Conservation (phyloP, 2,113 vertebrate species). For the Isurus oxyrinchus region DNA sequence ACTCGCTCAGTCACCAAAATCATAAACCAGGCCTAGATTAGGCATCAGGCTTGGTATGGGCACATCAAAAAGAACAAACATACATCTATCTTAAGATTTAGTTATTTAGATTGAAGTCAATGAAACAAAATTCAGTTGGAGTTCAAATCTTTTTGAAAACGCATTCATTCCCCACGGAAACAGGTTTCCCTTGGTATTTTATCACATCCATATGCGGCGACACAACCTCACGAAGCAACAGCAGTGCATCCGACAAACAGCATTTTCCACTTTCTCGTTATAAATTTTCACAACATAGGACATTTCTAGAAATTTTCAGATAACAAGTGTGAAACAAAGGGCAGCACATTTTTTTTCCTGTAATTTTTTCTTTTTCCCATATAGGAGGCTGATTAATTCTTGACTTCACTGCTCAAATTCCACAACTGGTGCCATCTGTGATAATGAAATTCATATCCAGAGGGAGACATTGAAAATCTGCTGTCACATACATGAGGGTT, state of each 20-base stretch:
- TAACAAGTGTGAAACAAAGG: not conserved
- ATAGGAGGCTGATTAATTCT: not conserved
- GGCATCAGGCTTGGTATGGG: not conserved
- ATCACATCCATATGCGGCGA: not conserved
- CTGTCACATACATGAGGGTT: not conserved
- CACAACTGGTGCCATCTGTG: not conserved
- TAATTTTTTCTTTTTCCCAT: not conserved
- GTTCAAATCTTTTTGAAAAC: not conserved
- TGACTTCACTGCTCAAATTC: not conserved
- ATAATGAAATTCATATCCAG: not conserved
- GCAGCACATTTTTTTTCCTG: not conserved
- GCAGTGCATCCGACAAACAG: not conserved
- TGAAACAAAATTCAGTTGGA: not conserved
- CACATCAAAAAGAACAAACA: not conserved
- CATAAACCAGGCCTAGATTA: not conserved
- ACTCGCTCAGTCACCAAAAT: not conserved
- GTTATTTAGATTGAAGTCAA: not conserved
- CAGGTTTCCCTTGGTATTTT: not conserved
- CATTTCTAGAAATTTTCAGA: not conserved
- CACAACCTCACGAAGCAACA: not conserved
- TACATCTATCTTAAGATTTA: not conserved
- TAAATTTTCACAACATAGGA: not conserved
- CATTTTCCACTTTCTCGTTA: not conserved
- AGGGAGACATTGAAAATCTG: not conserved
- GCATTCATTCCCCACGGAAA: not conserved